Base-by-base conservation (phyloP, 2,888 invertebrate species). In the Leptinotarsa juncta region DNA sequence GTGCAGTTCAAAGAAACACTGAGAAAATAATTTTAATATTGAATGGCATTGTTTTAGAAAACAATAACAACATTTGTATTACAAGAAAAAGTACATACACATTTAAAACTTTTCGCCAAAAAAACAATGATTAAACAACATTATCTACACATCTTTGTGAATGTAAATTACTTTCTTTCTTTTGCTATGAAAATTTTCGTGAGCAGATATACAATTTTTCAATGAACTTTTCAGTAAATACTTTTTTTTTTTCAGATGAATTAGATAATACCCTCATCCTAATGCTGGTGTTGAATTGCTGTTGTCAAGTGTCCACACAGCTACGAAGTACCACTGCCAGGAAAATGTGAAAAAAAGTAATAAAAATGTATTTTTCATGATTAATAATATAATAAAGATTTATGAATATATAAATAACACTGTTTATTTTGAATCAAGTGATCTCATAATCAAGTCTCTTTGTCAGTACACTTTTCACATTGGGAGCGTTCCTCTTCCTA, bases 251-350 rank as follows among this genome's bases (percentile, higher is more conserved):
- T 85, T 86, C 73, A 89, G 88, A 86, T 82, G 83, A 86, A 3
- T 84, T 86, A 79, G 76, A 78, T 48, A 81, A 82, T 26, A 84
- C 85, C 60, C 57, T 86, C 1, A 77, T 85, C 32, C 80, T 90
- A 50, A 79, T 90, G 5, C 83, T 88, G 70, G 84, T 89, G 62
- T 84, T 91, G 73, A 91, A 91, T 81, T 90, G 90, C 76, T 90
- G 90, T 79, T 90, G 91, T 80, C 90, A 91, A 85, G 88, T 91
- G 60, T 91, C 91, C 14, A 88, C 88, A 23, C 89, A 90, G 82
- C 79, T 90, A 10, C 89, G 78, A 65, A 48, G 72, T 14, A 32
- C 80, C 0, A 57, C 15, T 48, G 55, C 69, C 32, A 67, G 67
- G 67, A 67, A 67, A 67, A 66, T 66, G 50, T 66, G 16, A 66